These are phyloP conservation scores for Clepsis dumicolana DNA, from an alignment of 2,888 invertebrate species.

Conservation along the genomic window DNA sequence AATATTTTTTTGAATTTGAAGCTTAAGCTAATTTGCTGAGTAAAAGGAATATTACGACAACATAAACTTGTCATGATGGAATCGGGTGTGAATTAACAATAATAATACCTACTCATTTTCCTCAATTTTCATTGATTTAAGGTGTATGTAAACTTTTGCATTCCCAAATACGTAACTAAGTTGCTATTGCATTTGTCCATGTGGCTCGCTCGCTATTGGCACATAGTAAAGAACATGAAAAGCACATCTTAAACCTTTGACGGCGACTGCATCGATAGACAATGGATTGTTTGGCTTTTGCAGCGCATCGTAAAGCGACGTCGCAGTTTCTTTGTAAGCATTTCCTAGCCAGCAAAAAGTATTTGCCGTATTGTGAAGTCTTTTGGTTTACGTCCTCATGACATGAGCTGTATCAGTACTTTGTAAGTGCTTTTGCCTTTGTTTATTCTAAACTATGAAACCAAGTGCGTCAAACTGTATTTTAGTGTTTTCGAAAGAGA, in stretches of 20 bases:
- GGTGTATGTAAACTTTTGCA: neutral
- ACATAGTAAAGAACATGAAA: slow-evolving; percentile 48
- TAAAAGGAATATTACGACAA: no score
- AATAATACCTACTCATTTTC: no score
- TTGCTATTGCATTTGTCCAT: slow-evolving; percentile 6
- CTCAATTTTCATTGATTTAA: neutral
- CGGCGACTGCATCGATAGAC: slow-evolving; percentile 81
- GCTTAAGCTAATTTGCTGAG: no score
- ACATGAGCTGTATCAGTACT: slow-evolving; percentile 48
- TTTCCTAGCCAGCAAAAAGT: slow-evolving; percentile 65
- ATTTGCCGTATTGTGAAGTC: slow-evolving; percentile 53
- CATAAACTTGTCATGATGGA: no score
- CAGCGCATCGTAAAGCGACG: slow-evolving; percentile 75
- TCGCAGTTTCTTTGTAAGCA: slow-evolving; percentile 68
- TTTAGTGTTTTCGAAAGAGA: neutral
- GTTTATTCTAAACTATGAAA: neutral
- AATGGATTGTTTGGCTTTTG: slow-evolving; percentile 81
- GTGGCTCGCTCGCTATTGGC: slow-evolving; percentile 8
- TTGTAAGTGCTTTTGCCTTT: slow-evolving; percentile 48
- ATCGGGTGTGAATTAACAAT: no score
- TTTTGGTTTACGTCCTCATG: slow-evolving; percentile 62
- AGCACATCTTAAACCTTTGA: slow-evolving; percentile 74
- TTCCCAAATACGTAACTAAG: slow-evolving; percentile 1
- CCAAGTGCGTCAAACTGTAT: neutral
- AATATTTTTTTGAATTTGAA: no score